Base-by-base conservation (phyloP, 1,140 invertebrate genomes). In the Aphelinus certus region DNA sequence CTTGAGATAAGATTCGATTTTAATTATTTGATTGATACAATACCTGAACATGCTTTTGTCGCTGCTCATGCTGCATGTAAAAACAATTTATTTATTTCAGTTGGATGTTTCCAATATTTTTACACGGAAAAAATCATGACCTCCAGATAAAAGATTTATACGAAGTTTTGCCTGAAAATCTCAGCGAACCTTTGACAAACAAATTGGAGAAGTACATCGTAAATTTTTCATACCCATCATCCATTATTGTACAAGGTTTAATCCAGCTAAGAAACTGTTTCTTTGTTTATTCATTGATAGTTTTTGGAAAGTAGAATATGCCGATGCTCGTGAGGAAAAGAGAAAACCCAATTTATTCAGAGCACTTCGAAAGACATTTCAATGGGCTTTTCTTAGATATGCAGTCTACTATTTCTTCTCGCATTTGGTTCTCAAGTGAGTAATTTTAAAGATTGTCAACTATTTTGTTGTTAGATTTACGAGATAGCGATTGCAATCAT, bases 311-410 rank as follows among this genome's bases (percentile, higher is more conserved):
- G 60, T 49, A 77, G 76, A 0, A 45, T 48, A 45, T 77, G 76
- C 78, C 46, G 75, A 74, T 2, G 84, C 88, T 0, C 79, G 79
- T 65, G 73, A 78, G 0, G 81, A 85, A 46, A 80, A 81, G 1
- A 66, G 79, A 84, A 42, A 76, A 81, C 66, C 88, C 84, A 77
- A 69, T 48, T 65, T 84, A 9, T 55, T 80, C 47, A 78, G 67
- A 53, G 82, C 81, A 10, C 77, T 87, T 66, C 62, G 67, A 9
- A 81, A 79, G 53, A 83, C 83, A 3, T 86, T 86, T 2, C 26
- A 66, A 51, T 81, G 75, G 69, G 45, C 7, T 4, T 73, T 71
- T 53, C 53, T 79, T 3, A 58, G 61, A 26, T 69, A 75, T 45
- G 61, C 51, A 4, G 43, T 65, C 43, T 57, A 74, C 26, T 68